A percentile compares a stretch with the other conserved stretches of the same genome.
Evolutionary conservation across 2,113 vertebrate genomes (phyloP).

Genomic region (Stigmatopora nigra): DNA sequence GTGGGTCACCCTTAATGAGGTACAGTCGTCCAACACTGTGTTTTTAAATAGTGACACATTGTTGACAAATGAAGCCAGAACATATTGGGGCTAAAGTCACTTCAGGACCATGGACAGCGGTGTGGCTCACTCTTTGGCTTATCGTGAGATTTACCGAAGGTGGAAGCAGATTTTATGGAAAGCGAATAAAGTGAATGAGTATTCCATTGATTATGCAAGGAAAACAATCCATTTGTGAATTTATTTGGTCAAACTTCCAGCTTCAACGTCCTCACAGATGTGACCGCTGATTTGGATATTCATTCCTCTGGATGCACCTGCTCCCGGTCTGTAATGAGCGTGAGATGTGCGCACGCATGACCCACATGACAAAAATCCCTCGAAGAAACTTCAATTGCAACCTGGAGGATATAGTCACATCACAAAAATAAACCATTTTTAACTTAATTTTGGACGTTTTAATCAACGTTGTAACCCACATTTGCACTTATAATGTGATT

Average conservation of each 20-base stretch:
- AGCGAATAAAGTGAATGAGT: neutral
- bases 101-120: constrained; percentile 70
- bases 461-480: constrained; percentile 37
- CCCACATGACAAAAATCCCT: constrained; percentile 26
- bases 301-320: constrained; percentile 61
- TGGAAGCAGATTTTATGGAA: neutral
- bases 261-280: constrained; percentile 32
- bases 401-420: constrained; percentile 21
- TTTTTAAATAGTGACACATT: neutral
- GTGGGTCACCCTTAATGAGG: constrained; percentile 30
- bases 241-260: constrained; percentile 12
- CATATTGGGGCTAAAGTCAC: neutral
- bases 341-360: constrained; percentile 40
- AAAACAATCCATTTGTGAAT: neutral
- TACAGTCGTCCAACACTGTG: neutral
- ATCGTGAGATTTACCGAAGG: too few relatives aligned
- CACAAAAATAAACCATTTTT: constrained; percentile 41
- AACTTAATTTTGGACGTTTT: constrained; percentile 46
- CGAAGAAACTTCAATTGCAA: constrained; percentile 29
- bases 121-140: neutral
- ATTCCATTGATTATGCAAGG: neutral
- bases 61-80: neutral
- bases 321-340: constrained; percentile 59
- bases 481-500: constrained; percentile 21
- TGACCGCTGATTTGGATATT: constrained; percentile 52